Percentiles rank a stretch among this genome's conserved stretches.
Evolutionary conservation across 2,797 vertebrate genomes (phyloP).

Genomic region (Ctenopoma kingsleyae): DNA sequence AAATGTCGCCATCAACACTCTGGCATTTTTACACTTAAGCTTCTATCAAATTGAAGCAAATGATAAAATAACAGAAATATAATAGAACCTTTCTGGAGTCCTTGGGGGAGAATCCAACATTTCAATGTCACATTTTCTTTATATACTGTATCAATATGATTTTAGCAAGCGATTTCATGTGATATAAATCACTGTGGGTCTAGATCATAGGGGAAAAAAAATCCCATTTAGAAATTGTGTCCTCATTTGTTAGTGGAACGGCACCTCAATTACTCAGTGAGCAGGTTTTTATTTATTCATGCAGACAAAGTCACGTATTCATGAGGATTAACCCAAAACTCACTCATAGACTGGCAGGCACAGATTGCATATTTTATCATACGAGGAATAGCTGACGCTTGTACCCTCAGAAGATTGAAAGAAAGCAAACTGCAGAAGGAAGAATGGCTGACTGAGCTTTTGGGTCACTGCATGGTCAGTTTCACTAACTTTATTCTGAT

Average conservation of each 20-base stretch:
- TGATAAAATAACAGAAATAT: slow-evolving; percentile 40
- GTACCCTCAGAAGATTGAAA: slow-evolving; percentile 81
- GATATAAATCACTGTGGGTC: slow-evolving; percentile 77
- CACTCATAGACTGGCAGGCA: slow-evolving; percentile 85
- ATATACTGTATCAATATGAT: slow-evolving; percentile 67
- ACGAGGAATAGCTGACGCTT: slow-evolving; percentile 83
- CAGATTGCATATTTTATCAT: slow-evolving; percentile 88
- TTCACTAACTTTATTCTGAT: slow-evolving; percentile 76
- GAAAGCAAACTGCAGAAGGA: slow-evolving; percentile 66
- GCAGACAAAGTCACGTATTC: slow-evolving; percentile 89
- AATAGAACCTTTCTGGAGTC: slow-evolving; percentile 44
- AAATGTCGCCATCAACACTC: slow-evolving; percentile 43
- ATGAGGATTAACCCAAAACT: slow-evolving; percentile 89
- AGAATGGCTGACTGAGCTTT: slow-evolving; percentile 75
- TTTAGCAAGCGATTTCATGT: slow-evolving; percentile 77
- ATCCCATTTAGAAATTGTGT: slow-evolving; percentile 86
- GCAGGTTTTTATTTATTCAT: slow-evolving; percentile 90
- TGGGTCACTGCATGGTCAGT: slow-evolving; percentile 80
- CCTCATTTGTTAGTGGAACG: slow-evolving; percentile 86
- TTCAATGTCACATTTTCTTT: slow-evolving; percentile 62
- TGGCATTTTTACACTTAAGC: slow-evolving; percentile 40
- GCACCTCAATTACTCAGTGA: slow-evolving; percentile 88
- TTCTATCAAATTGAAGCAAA: slow-evolving; percentile 46
- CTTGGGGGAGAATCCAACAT: slow-evolving; percentile 49
- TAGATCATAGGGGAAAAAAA: slow-evolving; percentile 59